Evolutionary conservation across 1,140 invertebrate species (phyloP), one percentile per base, ranked within the genome.

Genomic region (Rhagoletis pomonella): DNA sequence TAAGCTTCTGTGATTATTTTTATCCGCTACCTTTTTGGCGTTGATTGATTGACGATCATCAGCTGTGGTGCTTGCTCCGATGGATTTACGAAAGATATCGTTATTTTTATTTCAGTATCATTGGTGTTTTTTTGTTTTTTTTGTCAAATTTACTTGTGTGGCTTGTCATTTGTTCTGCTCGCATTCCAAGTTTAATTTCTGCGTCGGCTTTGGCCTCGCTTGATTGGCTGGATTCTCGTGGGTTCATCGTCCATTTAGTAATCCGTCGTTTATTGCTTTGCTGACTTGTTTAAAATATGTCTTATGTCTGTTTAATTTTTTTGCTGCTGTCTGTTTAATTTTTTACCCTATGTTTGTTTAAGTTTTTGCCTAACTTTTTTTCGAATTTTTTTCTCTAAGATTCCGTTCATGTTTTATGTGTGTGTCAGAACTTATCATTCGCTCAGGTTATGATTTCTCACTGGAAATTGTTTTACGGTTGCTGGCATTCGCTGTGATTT

Each of bases 91-190:
- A 81, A 19, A 4, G n/a, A 19, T 19, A 4, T 50, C 17, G 29
- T 29, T 29, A 29, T 29, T 17, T 42, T 14, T 47, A 42, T 7
- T 50, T 81, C 9, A 14, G 50, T 81, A n/a, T 81, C 19, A 55
- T 29, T 14, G 14, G 19, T 55, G 73, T 0, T 81, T 81, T 55
- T 29, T 67, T 12, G 17, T 64, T 64, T 12, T 9, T n/a, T 64
- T 4, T 19, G 44, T 81, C 73, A 47, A 81, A 81, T 58, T 81
- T n/a, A 58, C 73, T 81, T 81, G 47, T 55, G 47, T 55, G 73
- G 73, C 55, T 81, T 81, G 73, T 81, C 73, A 81, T 81, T 81
- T 55, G 73, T 81, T 81, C 73, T 81, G 73, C 47, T 50, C 73
- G 73, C 1, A 81, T 55, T 81, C 50, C 44, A 55, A 12, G 73